phyloP scores from a whole-genome alignment of 2,113 vertebrate genomes.

The Neogobius melanostomus region DNA sequence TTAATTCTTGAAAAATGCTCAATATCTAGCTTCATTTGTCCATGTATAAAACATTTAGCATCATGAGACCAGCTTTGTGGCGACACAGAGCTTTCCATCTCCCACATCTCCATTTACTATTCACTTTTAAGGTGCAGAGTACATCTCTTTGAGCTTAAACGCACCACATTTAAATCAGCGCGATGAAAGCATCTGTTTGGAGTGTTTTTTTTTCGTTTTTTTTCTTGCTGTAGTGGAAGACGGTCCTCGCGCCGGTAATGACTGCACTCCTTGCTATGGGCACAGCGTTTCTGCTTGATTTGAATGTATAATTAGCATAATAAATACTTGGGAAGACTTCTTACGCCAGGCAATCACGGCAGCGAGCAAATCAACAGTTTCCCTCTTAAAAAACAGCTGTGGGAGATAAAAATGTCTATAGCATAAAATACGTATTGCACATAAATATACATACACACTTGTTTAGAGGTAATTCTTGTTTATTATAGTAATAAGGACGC shows the following conservation, averaged over 20 bases:
- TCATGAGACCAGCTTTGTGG: slow-evolving; percentile 18
- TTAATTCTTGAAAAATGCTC: no score
- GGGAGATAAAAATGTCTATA: slow-evolving; percentile 49
- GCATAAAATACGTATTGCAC: slow-evolving; percentile 42
- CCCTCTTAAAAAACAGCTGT: slow-evolving; percentile 42
- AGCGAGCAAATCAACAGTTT: slow-evolving; percentile 62
- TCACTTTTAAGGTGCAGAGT: slow-evolving; percentile 35
- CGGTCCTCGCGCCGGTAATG: slow-evolving; percentile 60
- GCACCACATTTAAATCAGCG: slow-evolving; percentile 64
- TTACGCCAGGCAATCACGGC: slow-evolving; percentile 61
- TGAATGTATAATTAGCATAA: slow-evolving; percentile 76
- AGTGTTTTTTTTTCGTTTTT: slow-evolving; percentile 58
- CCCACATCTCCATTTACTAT: slow-evolving; percentile 43
- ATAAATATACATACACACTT: slow-evolving; percentile 18
- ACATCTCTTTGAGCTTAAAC: slow-evolving; percentile 54
- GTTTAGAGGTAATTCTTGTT: slow-evolving; percentile 21
- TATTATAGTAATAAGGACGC: slow-evolving; percentile 24
- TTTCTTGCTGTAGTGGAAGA: slow-evolving; percentile 63
- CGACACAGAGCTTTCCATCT: slow-evolving; percentile 8
- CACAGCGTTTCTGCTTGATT: slow-evolving; percentile 62
- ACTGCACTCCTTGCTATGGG: slow-evolving; percentile 57
- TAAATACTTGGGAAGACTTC: slow-evolving; percentile 68
- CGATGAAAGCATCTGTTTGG: slow-evolving; percentile 72
- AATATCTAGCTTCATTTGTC: no score
- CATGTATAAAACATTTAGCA: slow-evolving; percentile 1